Conservation (phyloP, 2,797 vertebrate genomes). For the Lacerta bilineata region DNA sequence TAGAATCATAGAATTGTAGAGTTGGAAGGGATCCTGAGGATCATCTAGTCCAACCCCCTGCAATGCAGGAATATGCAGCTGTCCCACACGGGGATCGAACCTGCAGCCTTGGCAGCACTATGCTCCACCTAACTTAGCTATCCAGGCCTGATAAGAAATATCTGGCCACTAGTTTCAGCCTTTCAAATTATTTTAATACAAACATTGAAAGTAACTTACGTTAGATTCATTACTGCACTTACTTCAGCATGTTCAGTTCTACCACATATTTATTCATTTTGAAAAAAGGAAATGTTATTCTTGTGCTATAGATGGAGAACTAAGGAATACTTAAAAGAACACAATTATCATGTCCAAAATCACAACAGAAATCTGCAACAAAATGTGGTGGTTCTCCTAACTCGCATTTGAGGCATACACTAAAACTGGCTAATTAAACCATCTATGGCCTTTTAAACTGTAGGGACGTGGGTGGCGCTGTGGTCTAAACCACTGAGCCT, state of each 20-base stretch:
- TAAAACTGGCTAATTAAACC: not conserved
- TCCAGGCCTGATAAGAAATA: not conserved
- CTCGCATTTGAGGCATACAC: not conserved
- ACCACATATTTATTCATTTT: not conserved
- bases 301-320: not conserved
- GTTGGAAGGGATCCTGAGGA: too few relatives aligned
- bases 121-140: not conserved
- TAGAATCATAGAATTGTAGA: too few relatives aligned
- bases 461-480: too few relatives aligned
- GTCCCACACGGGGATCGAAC: too few relatives aligned
- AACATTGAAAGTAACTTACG: not conserved
- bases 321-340: not conserved
- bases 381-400: not conserved
- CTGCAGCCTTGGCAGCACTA: too few relatives aligned
- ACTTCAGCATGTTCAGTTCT: not conserved
- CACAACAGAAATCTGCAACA: not conserved
- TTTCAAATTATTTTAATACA: not conserved
- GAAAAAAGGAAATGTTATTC: slow-evolving; percentile 2
- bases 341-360: not conserved
- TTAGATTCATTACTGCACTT: not conserved
- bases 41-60: too few relatives aligned
- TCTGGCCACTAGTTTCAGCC: not conserved
- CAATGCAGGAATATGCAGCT: too few relatives aligned
- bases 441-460: too few relatives aligned
- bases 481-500: too few relatives aligned